phyloP scores from a whole-genome alignment of 2,797 vertebrate species.

The Siniperca undulata region DNA sequence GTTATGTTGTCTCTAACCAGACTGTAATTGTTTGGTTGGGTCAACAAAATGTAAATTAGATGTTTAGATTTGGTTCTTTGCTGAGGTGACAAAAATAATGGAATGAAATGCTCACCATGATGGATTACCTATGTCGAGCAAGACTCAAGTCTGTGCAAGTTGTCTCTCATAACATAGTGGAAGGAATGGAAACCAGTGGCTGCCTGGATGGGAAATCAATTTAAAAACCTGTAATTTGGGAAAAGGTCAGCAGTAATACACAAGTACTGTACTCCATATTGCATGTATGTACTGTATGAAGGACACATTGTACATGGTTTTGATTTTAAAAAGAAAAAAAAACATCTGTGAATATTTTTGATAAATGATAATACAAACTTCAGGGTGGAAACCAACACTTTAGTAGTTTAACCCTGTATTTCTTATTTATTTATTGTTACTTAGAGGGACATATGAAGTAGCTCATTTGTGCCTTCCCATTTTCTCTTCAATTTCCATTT shows the following conservation, averaged over 20 bases:
- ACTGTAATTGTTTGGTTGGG: too few species aligned
- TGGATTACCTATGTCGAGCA: slow-evolving; percentile 32
- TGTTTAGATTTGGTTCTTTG: slow-evolving; percentile 22
- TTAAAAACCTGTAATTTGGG: slow-evolving; percentile 39
- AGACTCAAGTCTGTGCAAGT: slow-evolving; percentile 13
- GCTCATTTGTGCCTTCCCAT: background rate
- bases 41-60: slow-evolving; percentile 45
- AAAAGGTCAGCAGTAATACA: slow-evolving; percentile 32
- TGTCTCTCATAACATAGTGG: slow-evolving; percentile 5
- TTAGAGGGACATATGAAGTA: background rate
- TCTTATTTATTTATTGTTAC: too few species aligned
- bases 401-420: background rate
- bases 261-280: background rate
- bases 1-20: too few species aligned
- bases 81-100: slow-evolving; percentile 13
- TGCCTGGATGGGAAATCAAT: slow-evolving; percentile 41
- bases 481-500: background rate
- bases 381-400: background rate
- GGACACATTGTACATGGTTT: background rate
- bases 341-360: background rate
- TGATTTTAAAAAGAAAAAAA: background rate
- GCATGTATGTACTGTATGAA: background rate
- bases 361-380: background rate
- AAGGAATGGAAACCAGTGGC: slow-evolving; percentile 21
- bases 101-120: slow-evolving; percentile 19